phyloP scores from a whole-genome alignment of 1,140 invertebrate genomes.

The Apocrypta bakeri region DNA sequence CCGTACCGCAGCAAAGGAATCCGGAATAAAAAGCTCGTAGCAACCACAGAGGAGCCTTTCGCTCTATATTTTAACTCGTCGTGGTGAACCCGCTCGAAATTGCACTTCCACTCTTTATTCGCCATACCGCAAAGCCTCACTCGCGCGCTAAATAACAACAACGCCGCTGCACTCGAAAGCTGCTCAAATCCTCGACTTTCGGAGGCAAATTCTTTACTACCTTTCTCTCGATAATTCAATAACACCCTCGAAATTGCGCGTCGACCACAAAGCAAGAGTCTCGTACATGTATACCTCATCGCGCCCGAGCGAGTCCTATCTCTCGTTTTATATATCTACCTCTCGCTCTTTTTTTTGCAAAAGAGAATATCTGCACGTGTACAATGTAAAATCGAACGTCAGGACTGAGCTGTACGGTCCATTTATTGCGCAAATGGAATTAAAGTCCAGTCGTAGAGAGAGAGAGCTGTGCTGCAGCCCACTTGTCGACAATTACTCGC shows the following conservation, averaged over 20 bases:
- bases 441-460: conserved; percentile 59
- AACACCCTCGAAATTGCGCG: not conserved
- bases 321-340: no score
- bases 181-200: not conserved
- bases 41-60: not conserved
- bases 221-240: not conserved
- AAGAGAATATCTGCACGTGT: no score
- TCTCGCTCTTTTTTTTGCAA: no score
- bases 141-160: not conserved
- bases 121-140: not conserved
- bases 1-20: not conserved
- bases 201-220: not conserved
- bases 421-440: conserved; percentile 64
- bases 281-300: no score
- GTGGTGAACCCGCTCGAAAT: not conserved
- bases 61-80: not conserved
- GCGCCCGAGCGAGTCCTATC: no score
- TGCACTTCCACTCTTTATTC: not conserved
- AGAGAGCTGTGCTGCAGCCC: conserved; percentile 21
- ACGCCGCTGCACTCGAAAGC: not conserved
- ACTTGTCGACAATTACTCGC: conserved; percentile 62
- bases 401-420: conserved; percentile 43
- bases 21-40: not conserved
- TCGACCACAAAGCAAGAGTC: not conserved
- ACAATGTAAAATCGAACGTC: not conserved